Conservation (phyloP, 2,797 vertebrate genomes). For the Amphiprion clarkii region DNA sequence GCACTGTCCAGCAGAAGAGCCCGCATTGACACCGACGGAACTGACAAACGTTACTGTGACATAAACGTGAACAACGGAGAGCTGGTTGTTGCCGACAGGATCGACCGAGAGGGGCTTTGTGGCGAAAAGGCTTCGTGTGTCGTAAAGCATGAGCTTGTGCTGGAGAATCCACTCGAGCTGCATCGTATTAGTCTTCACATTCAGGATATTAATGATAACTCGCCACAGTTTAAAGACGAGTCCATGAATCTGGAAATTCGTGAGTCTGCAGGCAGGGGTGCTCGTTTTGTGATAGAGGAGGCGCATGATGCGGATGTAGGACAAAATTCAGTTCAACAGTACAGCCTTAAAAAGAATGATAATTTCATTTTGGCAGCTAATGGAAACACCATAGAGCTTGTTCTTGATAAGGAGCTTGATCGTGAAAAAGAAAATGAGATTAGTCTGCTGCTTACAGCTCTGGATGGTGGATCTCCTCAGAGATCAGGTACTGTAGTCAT, state of each 20-base stretch:
- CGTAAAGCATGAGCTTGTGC: conserved; percentile 80
- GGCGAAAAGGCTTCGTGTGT: conserved; percentile 72
- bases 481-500: conserved; percentile 76
- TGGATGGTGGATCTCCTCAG: conserved; percentile 77
- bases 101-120: conserved; percentile 78
- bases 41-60: conserved; percentile 62
- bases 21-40: conserved; percentile 61
- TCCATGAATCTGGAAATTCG: conserved; percentile 73
- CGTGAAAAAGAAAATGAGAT: conserved; percentile 68
- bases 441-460: conserved; percentile 64
- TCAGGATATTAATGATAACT: conserved; percentile 86
- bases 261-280: conserved; percentile 52
- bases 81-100: conserved; percentile 69
- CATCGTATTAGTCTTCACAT: conserved; percentile 76
- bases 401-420: conserved; percentile 76
- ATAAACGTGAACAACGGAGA: conserved; percentile 67
- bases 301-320: conserved; percentile 76
- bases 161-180: conserved; percentile 83
- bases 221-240: conserved; percentile 77
- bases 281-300: conserved; percentile 67
- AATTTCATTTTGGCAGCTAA: conserved; percentile 65
- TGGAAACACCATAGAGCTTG: conserved; percentile 63
- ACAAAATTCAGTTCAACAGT: conserved; percentile 73
- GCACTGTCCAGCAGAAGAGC: conserved; percentile 51
- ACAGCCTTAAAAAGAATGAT: conserved; percentile 70